These are phyloP conservation scores for Monochamus saltuarius DNA, from an alignment of 1,140 invertebrate genomes.

Conservation along the genomic window DNA sequence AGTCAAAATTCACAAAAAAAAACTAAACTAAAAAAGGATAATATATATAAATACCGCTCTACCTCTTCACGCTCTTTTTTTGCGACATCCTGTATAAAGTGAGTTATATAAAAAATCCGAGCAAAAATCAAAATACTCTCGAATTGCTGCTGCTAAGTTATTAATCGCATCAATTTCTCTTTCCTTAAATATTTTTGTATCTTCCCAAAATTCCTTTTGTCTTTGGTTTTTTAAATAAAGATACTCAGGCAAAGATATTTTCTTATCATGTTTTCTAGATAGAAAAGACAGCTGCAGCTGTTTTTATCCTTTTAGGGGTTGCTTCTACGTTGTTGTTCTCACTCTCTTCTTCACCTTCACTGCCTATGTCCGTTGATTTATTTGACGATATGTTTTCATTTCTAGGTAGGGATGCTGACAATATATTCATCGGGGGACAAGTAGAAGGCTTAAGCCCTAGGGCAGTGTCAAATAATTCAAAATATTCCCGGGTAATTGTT, in stretches of 20 bases:
- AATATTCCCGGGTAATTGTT: neutral
- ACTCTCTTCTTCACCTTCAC: neutral
- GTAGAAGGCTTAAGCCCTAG: neutral
- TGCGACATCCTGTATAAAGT: too few relatives aligned
- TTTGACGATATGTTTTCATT: constrained; percentile 2
- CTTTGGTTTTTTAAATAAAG: constrained; percentile 3
- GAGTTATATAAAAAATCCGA: too few relatives aligned
- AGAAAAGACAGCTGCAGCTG: too few relatives aligned
- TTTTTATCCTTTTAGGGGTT: constrained; percentile 1
- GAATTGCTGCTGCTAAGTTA: neutral
- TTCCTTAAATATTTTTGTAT: neutral
- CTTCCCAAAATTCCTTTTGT: neutral
- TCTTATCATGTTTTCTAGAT: neutral
- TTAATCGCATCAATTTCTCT: constrained; percentile 2
- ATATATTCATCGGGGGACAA: neutral
- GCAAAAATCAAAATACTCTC: neutral
- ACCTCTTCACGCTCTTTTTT: too few relatives aligned
- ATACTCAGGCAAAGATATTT: constrained; percentile 1
- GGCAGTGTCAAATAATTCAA: neutral
- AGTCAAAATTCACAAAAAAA: too few relatives aligned
- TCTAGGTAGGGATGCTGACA: neutral
- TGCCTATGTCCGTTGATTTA: neutral
- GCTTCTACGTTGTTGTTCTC: neutral
- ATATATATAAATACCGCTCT: too few relatives aligned
- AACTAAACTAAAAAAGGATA: too few relatives aligned